Evolutionary conservation across 1,140 invertebrate genomes (phyloP).

Genomic region (Cherax quadricarinatus): DNA sequence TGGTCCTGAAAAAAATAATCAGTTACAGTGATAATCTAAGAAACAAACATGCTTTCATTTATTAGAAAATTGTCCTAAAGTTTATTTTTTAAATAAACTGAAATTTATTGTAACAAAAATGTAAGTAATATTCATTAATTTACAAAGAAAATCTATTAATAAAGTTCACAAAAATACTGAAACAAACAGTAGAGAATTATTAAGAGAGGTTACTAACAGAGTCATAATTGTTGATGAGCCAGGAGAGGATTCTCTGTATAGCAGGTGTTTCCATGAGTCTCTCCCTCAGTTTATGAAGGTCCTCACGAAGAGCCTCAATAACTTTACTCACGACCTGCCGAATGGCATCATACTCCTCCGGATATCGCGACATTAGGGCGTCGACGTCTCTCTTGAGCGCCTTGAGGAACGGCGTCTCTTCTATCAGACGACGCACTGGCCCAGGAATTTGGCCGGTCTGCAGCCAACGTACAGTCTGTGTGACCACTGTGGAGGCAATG

Average conservation of each 20-base stretch:
- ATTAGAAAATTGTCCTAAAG: background rate
- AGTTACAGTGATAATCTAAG: background rate
- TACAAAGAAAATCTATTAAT: no score
- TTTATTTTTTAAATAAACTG: no score
- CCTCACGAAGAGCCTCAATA: background rate
- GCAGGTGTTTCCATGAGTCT: background rate
- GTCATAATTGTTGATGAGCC: background rate
- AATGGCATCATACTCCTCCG: background rate
- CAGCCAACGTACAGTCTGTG: background rate
- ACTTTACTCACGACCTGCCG: background rate
- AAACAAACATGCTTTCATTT: background rate
- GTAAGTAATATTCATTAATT: no score
- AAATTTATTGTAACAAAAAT: no score
- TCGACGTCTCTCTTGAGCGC: background rate
- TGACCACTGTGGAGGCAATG: background rate
- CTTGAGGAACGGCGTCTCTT: background rate
- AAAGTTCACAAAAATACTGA: no score
- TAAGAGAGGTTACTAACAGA: background rate
- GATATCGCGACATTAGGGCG: background rate
- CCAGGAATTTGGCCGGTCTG: conserved; percentile 16
- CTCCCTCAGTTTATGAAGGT: background rate
- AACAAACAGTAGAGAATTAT: no score
- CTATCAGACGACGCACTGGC: background rate
- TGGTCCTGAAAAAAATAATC: background rate
- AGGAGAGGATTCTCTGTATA: background rate